Conservation (phyloP, 1,140 invertebrate genomes). For the Liolophura sinensis region DNA sequence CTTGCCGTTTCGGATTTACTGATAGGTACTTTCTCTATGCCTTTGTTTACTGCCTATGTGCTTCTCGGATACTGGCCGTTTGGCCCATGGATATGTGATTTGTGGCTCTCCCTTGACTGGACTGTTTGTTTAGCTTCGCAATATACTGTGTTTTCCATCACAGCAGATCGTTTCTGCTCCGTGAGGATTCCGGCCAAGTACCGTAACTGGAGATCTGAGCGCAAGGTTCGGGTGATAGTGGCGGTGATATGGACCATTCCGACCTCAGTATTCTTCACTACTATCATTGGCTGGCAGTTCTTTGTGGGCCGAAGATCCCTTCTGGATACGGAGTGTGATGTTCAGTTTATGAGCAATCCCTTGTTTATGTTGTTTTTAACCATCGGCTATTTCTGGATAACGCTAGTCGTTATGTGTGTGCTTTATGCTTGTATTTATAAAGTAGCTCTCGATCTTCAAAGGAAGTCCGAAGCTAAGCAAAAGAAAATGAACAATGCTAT, state of each 20-base stretch:
- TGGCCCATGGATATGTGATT: constrained; percentile 92
- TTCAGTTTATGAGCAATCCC: constrained; percentile 97
- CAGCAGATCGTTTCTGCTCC: constrained; percentile 97
- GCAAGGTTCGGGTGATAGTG: constrained; percentile 88
- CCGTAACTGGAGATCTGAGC: constrained; percentile 94
- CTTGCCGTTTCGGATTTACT: constrained; percentile 97
- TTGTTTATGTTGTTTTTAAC: constrained; percentile 97
- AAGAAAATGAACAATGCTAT: constrained; percentile 64
- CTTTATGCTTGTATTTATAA: constrained; percentile 98
- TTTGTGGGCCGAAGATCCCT: constrained; percentile 79
- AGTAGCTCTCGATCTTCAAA: constrained; percentile 97
- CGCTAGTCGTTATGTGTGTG: constrained; percentile 60
- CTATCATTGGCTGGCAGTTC: constrained; percentile 99
- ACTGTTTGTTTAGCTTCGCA: constrained; percentile 98
- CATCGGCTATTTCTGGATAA: constrained; percentile 98
- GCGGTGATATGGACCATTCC: constrained; percentile 93
- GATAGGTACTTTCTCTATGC: constrained; percentile 88
- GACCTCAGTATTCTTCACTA: constrained; percentile 94
- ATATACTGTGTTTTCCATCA: constrained; percentile 98
- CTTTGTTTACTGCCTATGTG: constrained; percentile 95
- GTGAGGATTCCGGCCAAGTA: constrained; percentile 99
- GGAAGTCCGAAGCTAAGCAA: constrained; percentile 79
- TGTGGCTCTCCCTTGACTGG: constrained; percentile 99
- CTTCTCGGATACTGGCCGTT: constrained; percentile 93
- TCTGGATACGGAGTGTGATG: constrained; percentile 86